Conservation (phyloP, 2,113 vertebrate genomes). For the Microcebus tavaratra region DNA sequence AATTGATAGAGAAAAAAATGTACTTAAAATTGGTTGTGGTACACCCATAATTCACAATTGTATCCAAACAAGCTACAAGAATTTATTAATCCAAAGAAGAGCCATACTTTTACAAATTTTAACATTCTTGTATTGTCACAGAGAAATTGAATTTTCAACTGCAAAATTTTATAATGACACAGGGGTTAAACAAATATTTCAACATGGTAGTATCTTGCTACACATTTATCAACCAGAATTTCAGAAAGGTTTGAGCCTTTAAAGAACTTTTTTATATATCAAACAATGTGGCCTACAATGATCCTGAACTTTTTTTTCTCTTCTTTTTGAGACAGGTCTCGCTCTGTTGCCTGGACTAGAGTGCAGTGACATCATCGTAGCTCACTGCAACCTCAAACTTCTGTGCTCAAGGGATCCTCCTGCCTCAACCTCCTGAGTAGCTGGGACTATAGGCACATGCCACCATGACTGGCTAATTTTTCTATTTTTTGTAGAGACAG, state of each 20-base stretch:
- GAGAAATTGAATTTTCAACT: not conserved
- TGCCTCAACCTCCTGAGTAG: too few species aligned
- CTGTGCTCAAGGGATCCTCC: too few species aligned
- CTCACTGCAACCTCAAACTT: too few species aligned
- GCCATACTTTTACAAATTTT: not conserved
- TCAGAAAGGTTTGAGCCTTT: not conserved
- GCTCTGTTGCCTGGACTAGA: too few species aligned
- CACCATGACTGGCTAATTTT: too few species aligned
- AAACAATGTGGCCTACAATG: not conserved
- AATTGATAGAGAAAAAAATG: not conserved
- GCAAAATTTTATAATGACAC: not conserved
- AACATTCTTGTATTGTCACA: conserved; percentile 19
- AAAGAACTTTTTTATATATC: not conserved
- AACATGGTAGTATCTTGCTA: not conserved
- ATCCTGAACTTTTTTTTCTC: not conserved
- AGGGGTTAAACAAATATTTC: not conserved
- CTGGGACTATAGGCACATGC: too few species aligned
- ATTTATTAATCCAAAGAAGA: not conserved
- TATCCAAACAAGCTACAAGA: not conserved
- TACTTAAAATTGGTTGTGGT: not conserved
- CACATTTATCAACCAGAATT: not conserved
- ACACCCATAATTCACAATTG: not conserved
- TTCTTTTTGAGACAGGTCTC: too few species aligned
- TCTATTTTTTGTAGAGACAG: too few species aligned
- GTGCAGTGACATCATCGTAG: too few species aligned